These are phyloP conservation scores for Borostomias antarcticus DNA, from an alignment of 2,797 vertebrate species.

Conservation along the genomic window DNA sequence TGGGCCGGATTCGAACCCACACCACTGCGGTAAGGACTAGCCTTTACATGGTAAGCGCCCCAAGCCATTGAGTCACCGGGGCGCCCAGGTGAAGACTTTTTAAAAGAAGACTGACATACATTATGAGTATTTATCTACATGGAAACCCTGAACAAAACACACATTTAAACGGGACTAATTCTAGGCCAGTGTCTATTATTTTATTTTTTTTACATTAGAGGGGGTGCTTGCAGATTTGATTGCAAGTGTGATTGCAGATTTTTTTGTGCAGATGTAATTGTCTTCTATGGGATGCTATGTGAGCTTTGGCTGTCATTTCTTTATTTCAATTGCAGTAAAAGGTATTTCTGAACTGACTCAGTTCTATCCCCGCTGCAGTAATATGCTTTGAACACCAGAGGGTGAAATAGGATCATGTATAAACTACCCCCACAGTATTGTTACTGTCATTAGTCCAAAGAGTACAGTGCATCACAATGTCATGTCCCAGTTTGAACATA, in stretches of 20 bases:
- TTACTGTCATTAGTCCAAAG: background rate
- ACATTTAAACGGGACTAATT: background rate
- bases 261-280: conserved; percentile 11
- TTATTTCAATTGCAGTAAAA: conserved; percentile 37
- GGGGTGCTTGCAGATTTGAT: conserved; percentile 34
- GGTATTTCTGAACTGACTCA: background rate
- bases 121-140: background rate
- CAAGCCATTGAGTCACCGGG: no score
- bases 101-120: no score
- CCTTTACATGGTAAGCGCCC: no score
- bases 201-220: conserved; percentile 12
- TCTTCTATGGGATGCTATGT: conserved; percentile 23
- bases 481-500: no score
- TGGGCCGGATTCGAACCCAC: no score
- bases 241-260: conserved; percentile 2
- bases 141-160: background rate
- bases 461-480: no score
- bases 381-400: conserved; percentile 47
- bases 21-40: no score
- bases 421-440: background rate
- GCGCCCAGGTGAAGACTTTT: no score
- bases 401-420: conserved; percentile 27
- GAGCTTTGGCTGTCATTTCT: conserved; percentile 22
- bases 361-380: rapidly evolving
- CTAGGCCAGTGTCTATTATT: no score